A percentile compares a stretch with the other conserved stretches of the same genome.
Conservation (phyloP, 1,140 invertebrate genomes). For the Drosophila ohnishii region DNA sequence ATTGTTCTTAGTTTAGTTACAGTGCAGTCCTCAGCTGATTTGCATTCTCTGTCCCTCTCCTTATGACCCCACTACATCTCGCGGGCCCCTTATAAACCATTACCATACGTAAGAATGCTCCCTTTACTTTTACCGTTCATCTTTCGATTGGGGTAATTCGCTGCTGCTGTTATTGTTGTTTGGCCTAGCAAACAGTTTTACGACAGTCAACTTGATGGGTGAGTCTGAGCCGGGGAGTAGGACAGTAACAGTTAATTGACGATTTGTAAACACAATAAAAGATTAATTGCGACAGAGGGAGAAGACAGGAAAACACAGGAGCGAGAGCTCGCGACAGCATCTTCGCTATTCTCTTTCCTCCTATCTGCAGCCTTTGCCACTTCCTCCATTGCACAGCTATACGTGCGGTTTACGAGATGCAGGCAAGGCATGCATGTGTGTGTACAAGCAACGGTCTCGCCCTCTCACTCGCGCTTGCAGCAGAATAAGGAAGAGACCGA, state of each 20-base stretch:
- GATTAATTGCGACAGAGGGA: constrained; percentile 20
- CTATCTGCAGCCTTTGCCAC: constrained; percentile 27
- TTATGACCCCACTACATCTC: not conserved
- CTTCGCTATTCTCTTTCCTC: constrained; percentile 18
- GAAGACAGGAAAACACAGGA: not conserved
- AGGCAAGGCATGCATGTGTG: not conserved
- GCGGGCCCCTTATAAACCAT: not conserved
- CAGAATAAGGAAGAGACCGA: constrained; percentile 22
- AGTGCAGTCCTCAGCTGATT: constrained; percentile 17
- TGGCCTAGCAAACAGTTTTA: constrained; percentile 4
- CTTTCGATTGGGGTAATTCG: constrained; percentile 5
- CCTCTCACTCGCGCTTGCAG: constrained; percentile 7
- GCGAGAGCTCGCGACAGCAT: constrained; percentile 1
- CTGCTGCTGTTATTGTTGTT: constrained; percentile 5
- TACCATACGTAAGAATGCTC: not conserved
- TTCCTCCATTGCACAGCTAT: constrained; percentile 36
- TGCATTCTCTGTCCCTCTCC: not conserved
- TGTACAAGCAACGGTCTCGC: constrained; percentile 2
- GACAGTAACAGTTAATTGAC: constrained; percentile 28
- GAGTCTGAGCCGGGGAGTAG: not conserved
- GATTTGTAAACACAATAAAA: constrained; percentile 43
- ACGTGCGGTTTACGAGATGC: constrained; percentile 28
- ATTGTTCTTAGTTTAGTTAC: not conserved
- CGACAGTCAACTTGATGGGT: not conserved
- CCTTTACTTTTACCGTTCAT: constrained; percentile 12